A percentile compares a stretch with the other conserved stretches of the same genome.
Evolutionary conservation across 2,888 invertebrate genomes (phyloP).

Genomic region (Clepsis dumicolana): DNA sequence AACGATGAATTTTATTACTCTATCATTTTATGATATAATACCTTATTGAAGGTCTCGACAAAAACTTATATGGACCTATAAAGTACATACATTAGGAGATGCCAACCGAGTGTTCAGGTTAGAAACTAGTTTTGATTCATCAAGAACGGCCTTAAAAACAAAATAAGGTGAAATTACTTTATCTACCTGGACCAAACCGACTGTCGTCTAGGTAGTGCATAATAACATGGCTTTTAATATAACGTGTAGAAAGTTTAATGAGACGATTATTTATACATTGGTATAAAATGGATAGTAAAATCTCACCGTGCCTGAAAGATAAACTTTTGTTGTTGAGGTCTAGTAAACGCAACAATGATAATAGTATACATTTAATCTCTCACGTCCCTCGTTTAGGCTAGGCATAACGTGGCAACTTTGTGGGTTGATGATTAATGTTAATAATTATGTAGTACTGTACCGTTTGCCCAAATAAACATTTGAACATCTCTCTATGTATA

Average conservation of each 20-base stretch:
- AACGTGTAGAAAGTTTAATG: slow-evolving; percentile 7
- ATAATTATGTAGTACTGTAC: too few species aligned
- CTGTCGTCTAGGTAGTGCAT: slow-evolving; percentile 1
- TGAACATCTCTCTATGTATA: too few species aligned
- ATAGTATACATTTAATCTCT: neutral
- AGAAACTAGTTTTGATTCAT: slow-evolving; percentile 36
- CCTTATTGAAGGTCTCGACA: slow-evolving; percentile 30
- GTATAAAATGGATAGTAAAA: neutral
- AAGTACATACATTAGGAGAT: slow-evolving; percentile 30
- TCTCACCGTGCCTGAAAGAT: neutral
- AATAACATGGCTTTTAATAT: slow-evolving; percentile 12
- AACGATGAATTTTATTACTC: slow-evolving; percentile 34
- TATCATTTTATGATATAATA: slow-evolving; percentile 39
- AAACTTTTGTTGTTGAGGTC: neutral
- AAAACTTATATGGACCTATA: slow-evolving; percentile 34
- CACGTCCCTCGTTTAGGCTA: too few species aligned
- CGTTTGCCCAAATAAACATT: too few species aligned
- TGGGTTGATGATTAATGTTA: too few species aligned
- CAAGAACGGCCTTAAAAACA: slow-evolving; percentile 30
- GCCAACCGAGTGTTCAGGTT: slow-evolving; percentile 23
- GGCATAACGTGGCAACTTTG: too few species aligned
- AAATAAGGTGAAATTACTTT: slow-evolving; percentile 21
- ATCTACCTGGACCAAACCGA: slow-evolving; percentile 14
- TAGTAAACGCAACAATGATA: neutral
- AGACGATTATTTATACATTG: neutral